These are phyloP conservation scores for Aptenodytes patagonicus DNA, from an alignment of 2,113 vertebrate species.

Conservation along the genomic window DNA sequence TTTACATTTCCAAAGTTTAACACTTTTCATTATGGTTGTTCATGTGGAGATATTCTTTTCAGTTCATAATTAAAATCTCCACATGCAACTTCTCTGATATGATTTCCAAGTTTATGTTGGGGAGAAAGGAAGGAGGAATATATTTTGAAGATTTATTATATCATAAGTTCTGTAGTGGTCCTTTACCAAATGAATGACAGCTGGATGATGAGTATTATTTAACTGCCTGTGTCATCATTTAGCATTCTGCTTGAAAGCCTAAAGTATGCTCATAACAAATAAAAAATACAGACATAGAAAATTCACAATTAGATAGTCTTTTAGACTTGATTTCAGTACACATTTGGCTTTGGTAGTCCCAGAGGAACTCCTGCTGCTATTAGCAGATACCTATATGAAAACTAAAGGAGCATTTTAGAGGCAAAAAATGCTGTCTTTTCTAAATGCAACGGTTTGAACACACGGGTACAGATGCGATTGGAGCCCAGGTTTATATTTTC, in stretches of 20 bases:
- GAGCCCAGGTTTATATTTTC: slow-evolving; percentile 23
- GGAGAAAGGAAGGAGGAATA: not conserved
- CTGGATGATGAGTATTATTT: not conserved
- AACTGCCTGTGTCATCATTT: slow-evolving; percentile 17
- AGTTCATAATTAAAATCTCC: slow-evolving; percentile 2
- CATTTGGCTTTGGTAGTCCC: slow-evolving; percentile 43
- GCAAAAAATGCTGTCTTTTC: slow-evolving; percentile 51
- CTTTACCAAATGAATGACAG: slow-evolving; percentile 7
- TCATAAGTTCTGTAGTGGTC: not conserved
- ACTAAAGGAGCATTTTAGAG: slow-evolving; percentile 56
- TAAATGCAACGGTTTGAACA: slow-evolving; percentile 34
- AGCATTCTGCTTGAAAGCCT: slow-evolving; percentile 13
- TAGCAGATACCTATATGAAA: slow-evolving; percentile 49
- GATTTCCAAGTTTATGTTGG: not conserved
- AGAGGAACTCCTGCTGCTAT: slow-evolving; percentile 42
- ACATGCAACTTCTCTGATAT: not conserved
- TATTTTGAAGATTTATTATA: not conserved
- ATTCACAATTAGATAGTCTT: slow-evolving; percentile 32
- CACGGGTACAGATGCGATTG: slow-evolving; percentile 15
- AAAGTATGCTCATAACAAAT: slow-evolving; percentile 46
- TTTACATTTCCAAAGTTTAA: not conserved
- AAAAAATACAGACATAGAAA: slow-evolving; percentile 51
- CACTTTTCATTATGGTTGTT: not conserved
- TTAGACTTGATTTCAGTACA: slow-evolving; percentile 33
- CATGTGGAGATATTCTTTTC: not conserved